These are phyloP conservation scores for Metopia argyrocephala DNA, from an alignment of 2,888 invertebrate species.

Conservation along the genomic window DNA sequence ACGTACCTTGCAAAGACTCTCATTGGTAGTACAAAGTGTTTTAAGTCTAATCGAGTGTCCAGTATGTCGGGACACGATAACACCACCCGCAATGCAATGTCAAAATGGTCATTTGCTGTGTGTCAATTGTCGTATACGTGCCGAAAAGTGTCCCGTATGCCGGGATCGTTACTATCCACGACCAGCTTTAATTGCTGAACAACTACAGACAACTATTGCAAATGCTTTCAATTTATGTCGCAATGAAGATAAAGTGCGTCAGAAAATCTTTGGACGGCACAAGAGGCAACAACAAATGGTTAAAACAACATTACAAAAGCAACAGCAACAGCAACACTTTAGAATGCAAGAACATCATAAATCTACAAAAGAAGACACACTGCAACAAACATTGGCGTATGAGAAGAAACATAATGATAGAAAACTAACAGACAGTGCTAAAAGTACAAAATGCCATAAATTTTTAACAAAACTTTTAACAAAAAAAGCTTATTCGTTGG, in stretches of 20 bases:
- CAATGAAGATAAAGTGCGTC: conserved; percentile 78
- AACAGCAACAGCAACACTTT: conserved; percentile 4
- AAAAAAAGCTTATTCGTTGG: conserved; percentile 79
- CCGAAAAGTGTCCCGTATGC: conserved; percentile 83
- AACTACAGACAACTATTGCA: conserved; percentile 80
- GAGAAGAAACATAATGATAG: neutral
- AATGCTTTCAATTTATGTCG: conserved; percentile 79
- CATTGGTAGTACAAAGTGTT: conserved; percentile 80
- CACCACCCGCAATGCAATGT: conserved; percentile 83
- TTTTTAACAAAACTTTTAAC: conserved; percentile 79
- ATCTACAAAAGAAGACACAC: conserved; percentile 32
- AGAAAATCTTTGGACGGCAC: conserved; percentile 78
- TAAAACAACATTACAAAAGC: conserved; percentile 60
- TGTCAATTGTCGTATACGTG: conserved; percentile 81
- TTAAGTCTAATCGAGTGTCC: conserved; percentile 82
- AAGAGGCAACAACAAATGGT: conserved; percentile 57
- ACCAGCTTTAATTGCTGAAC: conserved; percentile 80
- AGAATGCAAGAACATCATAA: conserved; percentile 54
- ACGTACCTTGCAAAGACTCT: conserved; percentile 79
- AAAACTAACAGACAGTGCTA: conserved; percentile 64
- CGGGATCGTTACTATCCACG: conserved; percentile 80
- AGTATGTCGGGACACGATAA: conserved; percentile 82
- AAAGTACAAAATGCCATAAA: conserved; percentile 73
- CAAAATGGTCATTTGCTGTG: conserved; percentile 84
- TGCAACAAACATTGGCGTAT: conserved; percentile 11